Percentiles rank a stretch among this genome's conserved stretches.
These are phyloP conservation scores for Propithecus coquereli DNA, from an alignment of 2,113 vertebrate genomes.

Conservation along the genomic window DNA sequence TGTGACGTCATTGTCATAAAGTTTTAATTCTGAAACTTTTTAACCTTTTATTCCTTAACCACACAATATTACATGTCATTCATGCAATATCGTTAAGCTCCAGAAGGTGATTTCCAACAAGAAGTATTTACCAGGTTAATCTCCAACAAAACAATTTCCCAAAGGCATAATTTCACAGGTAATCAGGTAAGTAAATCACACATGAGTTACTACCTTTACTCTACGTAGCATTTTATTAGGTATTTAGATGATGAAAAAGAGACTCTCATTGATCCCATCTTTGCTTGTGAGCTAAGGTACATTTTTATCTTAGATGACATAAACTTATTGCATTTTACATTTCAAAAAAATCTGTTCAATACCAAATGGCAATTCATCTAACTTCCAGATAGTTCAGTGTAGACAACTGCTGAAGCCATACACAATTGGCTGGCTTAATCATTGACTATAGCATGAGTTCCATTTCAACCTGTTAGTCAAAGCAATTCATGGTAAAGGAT, in stretches of 20 bases:
- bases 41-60: not conserved
- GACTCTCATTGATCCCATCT: not conserved
- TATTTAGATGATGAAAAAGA: not conserved
- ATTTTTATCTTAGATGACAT: not conserved
- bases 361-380: not conserved
- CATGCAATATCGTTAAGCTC: not conserved
- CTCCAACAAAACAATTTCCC: not conserved
- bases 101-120: not conserved
- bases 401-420: not conserved
- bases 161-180: not conserved
- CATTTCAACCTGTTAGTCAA: not conserved
- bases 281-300: not conserved
- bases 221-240: not conserved
- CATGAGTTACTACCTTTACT: not conserved
- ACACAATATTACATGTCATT: not conserved
- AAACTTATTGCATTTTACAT: not conserved
- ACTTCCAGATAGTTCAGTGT: not conserved
- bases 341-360: not conserved
- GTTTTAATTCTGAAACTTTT: not conserved
- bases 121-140: not conserved
- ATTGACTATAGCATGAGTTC: not conserved
- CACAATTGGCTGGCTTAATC: not conserved
- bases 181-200: not conserved
- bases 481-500: not conserved
- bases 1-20: not conserved